Base-by-base conservation (phyloP, 2,888 invertebrate species). In the Auanema sp. region DNA sequence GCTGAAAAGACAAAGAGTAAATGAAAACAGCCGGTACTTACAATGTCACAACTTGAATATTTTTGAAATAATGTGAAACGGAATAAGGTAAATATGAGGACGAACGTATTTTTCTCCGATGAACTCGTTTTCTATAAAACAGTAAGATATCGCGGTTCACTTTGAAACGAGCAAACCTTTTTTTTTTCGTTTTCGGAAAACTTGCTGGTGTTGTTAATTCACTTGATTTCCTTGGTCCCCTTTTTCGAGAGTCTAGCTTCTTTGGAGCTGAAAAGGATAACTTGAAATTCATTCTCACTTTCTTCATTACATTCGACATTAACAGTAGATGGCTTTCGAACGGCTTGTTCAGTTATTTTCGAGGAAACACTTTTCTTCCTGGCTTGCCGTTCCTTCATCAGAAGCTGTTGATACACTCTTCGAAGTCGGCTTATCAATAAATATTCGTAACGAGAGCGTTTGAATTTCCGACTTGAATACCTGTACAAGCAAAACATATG, bases 41-140 rank as follows among this genome's bases (percentile, higher is more conserved):
- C 66, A 65, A 21, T 23, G 72, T 55, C 11, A 69, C 21, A 50
- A 67, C 67, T 59, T 69, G 69, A 18, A 61, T 59, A 16, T 50
- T 23, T 18, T 53, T 41, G 54, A 72, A 72, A 51, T 61, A 68
- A n/a, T 54, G 16, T 33, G 23, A 49, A 47, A 61, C 54, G 11
- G 61, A 52, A 11, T 41, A 33, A 33, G 33, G 33, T 33, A 33
- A 8, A 33, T 33, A 33, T 33, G 33, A 33, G 3, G 33, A 33
- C 8, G 33, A 33, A 8, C 33, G 33, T 11, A 54, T 8, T n/a
- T 42, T 54, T n/a, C 41, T 54, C 16, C 41, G 33, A 16, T 54
- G 33, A 41, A 21, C 16, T 40, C 42, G 40, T 16, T 25, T 54
- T 54, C 54, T 25, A 41, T 42, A 41, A 25, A 24, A 33, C 16